Evolutionary conservation across 1,140 invertebrate genomes (phyloP).

Genomic region (Dolichoris vasculosae): DNA sequence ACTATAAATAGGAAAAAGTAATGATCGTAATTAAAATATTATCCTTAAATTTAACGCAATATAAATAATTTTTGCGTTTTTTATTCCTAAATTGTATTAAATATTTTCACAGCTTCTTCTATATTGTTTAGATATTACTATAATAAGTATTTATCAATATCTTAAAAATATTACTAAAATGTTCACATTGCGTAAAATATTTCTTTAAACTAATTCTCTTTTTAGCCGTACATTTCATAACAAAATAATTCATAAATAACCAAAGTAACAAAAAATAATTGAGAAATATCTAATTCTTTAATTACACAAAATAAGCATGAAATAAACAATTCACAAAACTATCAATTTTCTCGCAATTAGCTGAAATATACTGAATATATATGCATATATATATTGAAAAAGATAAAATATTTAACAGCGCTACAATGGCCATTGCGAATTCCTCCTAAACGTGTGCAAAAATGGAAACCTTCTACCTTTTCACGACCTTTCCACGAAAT

Average conservation of each 20-base stretch:
- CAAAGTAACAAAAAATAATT: not conserved
- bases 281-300: slow-evolving; percentile 13
- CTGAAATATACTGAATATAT: not conserved
- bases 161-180: not conserved
- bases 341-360: not conserved
- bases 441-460: not conserved
- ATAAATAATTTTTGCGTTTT: not conserved
- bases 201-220: not conserved
- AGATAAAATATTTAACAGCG: not conserved
- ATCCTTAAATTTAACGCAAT: not conserved
- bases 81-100: not conserved
- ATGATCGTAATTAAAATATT: not conserved
- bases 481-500: not conserved
- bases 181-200: not conserved
- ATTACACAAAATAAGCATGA: not conserved
- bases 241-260: not conserved
- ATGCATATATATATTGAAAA: not conserved
- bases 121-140: too few species aligned
- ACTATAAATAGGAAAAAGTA: not conserved
- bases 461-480: not conserved
- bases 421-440: not conserved
- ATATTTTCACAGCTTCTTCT: not conserved
- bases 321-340: not conserved
- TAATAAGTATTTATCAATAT: too few species aligned
- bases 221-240: not conserved